These are phyloP conservation scores for Mionectes olivaceus DNA, from an alignment of 2,797 vertebrate genomes.

Conservation along the genomic window DNA sequence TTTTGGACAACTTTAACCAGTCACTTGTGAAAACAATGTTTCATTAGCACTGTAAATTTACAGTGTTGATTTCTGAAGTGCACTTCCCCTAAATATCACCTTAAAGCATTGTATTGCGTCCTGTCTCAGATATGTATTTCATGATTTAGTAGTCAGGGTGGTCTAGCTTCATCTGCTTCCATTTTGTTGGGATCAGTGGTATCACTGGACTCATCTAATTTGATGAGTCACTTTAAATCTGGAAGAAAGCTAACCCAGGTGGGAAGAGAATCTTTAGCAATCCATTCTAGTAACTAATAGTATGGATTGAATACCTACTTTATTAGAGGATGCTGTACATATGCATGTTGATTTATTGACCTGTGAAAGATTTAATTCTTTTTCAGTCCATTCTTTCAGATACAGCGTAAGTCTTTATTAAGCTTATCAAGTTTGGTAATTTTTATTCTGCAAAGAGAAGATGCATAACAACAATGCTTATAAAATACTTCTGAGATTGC, in stretches of 20 bases:
- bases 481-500: not conserved
- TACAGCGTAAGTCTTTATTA: not conserved
- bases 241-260: not conserved
- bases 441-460: slow-evolving; percentile 25
- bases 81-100: not conserved
- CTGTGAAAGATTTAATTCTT: not conserved
- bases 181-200: not conserved
- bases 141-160: not conserved
- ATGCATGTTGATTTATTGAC: not conserved
- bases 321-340: not conserved
- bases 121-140: not conserved
- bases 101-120: not conserved
- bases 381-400: not conserved
- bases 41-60: not conserved
- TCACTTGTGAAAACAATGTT: not conserved
- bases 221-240: not conserved
- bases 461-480: not conserved
- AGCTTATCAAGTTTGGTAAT: not conserved
- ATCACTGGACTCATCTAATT: not conserved
- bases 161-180: not conserved
- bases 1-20: not conserved
- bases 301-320: accelerated
- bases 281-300: not conserved
- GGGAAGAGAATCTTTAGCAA: not conserved
- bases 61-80: not conserved